phyloP scores from a whole-genome alignment of 1,140 invertebrate species.

The Drosophila tropicalis region DNA sequence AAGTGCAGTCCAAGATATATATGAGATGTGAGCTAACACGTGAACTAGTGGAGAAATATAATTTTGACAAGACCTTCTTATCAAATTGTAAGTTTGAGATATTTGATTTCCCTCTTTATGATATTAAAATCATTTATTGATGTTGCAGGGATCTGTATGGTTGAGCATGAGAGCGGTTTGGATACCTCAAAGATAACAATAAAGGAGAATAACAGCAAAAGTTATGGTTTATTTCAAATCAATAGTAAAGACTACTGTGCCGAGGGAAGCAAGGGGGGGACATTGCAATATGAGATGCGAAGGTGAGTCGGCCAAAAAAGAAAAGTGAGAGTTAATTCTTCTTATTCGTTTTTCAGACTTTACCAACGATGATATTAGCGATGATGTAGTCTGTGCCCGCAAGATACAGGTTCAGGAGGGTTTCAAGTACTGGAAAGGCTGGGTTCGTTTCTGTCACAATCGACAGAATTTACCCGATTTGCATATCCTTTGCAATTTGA shows the following conservation, averaged over 20 bases:
- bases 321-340: neutral
- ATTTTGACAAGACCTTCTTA: constrained; percentile 69
- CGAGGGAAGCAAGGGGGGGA: constrained; percentile 61
- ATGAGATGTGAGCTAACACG: constrained; percentile 73
- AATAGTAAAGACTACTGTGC: constrained; percentile 71
- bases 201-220: constrained; percentile 86
- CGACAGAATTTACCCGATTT: constrained; percentile 85
- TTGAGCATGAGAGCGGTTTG: constrained; percentile 88
- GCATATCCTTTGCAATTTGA: constrained; percentile 58
- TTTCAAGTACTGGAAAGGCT: constrained; percentile 88
- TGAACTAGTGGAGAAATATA: constrained; percentile 66
- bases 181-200: constrained; percentile 86
- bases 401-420: constrained; percentile 86
- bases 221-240: constrained; percentile 87
- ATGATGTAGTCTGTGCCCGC: constrained; percentile 88
- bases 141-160: constrained; percentile 88
- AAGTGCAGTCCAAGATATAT: constrained; percentile 63
- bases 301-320: constrained; percentile 44
- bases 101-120: too few species aligned
- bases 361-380: constrained; percentile 87
- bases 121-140: neutral
- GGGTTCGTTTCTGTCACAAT: constrained; percentile 87
- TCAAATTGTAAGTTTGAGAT: constrained; percentile 72
- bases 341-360: constrained; percentile 83
- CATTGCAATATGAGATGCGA: constrained; percentile 73